Percentiles rank a stretch among this genome's conserved stretches.
Conservation (phyloP, 2,888 invertebrate species). For the Tinea semifulvella region DNA sequence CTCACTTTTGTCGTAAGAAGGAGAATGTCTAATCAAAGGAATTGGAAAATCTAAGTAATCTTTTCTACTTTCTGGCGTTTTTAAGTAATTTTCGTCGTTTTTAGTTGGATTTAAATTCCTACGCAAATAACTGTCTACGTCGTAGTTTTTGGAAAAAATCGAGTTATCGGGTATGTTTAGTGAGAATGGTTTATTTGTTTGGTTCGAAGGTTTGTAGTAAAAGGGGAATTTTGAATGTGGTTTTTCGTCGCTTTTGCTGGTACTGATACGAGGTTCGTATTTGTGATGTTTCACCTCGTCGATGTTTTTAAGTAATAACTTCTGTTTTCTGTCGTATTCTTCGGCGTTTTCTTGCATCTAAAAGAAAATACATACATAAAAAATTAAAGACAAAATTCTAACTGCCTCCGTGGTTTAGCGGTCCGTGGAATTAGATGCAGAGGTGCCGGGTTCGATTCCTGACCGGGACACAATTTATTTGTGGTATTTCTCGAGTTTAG, state of each 20-base stretch:
- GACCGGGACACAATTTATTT: too few relatives aligned
- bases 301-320: constrained; percentile 56
- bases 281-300: constrained; percentile 31
- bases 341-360: constrained; percentile 60
- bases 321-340: constrained; percentile 54
- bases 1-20: constrained; percentile 16
- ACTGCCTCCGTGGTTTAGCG: neutral
- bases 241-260: constrained; percentile 33
- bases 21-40: constrained; percentile 69
- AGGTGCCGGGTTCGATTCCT: neutral
- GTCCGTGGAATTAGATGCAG: too few relatives aligned
- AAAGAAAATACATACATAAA: constrained; percentile 19
- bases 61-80: constrained; percentile 15
- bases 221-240: constrained; percentile 40
- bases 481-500: too few relatives aligned
- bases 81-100: too few relatives aligned
- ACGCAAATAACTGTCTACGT: constrained; percentile 49
- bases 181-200: constrained; percentile 31
- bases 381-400: neutral
- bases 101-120: constrained; percentile 41
- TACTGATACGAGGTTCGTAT: constrained; percentile 16
- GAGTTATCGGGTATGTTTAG: constrained; percentile 57
- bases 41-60: constrained; percentile 53
- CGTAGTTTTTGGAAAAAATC: constrained; percentile 46
- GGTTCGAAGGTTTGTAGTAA: constrained; percentile 42